phyloP scores from a whole-genome alignment of 2,113 vertebrate species.

The Prionailurus viverrinus region DNA sequence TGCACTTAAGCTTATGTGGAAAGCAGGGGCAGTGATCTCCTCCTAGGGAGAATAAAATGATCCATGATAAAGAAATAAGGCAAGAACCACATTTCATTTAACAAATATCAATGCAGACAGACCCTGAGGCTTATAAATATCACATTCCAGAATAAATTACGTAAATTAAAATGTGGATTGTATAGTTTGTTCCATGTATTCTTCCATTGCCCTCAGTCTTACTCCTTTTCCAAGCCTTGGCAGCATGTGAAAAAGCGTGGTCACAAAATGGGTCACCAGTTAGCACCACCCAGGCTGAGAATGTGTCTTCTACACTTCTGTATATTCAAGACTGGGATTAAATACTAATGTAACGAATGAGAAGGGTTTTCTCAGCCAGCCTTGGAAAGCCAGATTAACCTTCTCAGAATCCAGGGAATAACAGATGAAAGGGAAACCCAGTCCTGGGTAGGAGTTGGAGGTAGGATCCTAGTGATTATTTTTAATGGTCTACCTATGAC shows the following conservation, averaged over 20 bases:
- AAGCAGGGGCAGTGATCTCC: neutral
- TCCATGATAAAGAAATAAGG: neutral
- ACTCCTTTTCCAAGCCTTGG: neutral
- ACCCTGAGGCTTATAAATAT: neutral
- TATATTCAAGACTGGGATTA: neutral
- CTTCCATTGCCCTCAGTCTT: neutral
- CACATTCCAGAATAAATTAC: neutral
- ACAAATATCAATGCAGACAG: neutral
- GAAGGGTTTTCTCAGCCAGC: neutral
- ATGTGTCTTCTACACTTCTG: neutral
- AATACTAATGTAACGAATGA: neutral
- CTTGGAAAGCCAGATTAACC: neutral
- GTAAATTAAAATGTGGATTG: neutral
- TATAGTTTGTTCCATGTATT: neutral
- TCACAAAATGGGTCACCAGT: neutral
- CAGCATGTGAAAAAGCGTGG: neutral
- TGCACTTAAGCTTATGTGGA: neutral
- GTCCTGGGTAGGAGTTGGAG: neutral
- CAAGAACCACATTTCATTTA: neutral
- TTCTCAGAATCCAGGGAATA: neutral
- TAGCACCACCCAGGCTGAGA: neutral
- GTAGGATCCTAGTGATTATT: neutral
- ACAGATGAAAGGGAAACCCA: neutral
- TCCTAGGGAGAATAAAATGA: neutral
- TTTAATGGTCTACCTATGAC: neutral